These are phyloP conservation scores for Hanleya hanleyi DNA, from an alignment of 2,888 invertebrate genomes.

Conservation along the genomic window DNA sequence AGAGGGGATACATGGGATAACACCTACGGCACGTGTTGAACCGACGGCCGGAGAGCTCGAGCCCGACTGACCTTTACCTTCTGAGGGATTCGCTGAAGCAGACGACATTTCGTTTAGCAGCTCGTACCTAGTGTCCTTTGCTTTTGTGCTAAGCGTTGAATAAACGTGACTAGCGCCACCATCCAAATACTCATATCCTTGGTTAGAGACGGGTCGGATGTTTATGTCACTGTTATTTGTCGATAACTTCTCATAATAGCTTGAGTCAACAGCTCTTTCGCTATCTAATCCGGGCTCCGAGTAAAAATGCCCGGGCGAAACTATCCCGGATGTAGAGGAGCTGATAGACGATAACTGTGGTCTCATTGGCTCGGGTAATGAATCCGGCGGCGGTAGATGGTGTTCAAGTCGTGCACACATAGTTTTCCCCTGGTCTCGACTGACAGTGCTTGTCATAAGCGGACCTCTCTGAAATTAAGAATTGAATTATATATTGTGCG, in stretches of 20 bases:
- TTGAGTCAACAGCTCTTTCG: neutral
- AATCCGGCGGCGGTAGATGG: neutral
- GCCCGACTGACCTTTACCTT: neutral
- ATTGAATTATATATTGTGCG: neutral
- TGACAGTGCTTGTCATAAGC: conserved; percentile 2
- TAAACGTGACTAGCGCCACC: neutral
- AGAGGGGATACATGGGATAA: neutral
- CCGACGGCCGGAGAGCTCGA: neutral
- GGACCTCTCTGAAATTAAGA: neutral
- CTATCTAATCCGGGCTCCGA: neutral
- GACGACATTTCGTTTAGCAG: neutral
- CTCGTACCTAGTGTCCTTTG: neutral
- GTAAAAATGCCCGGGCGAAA: neutral
- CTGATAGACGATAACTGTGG: neutral
- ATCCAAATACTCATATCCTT: conserved; percentile 1
- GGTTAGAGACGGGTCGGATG: neutral
- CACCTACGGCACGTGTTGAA: neutral
- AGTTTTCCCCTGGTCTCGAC: neutral
- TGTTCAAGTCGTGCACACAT: neutral
- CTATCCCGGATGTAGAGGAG: neutral
- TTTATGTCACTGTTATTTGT: neutral
- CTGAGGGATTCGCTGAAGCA: conserved; percentile 1
- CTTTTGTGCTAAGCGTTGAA: neutral
- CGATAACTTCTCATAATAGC: neutral
- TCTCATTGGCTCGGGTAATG: neutral